Base-by-base conservation (phyloP, 2,797 vertebrate genomes). In the Takifugu ocellatus region DNA sequence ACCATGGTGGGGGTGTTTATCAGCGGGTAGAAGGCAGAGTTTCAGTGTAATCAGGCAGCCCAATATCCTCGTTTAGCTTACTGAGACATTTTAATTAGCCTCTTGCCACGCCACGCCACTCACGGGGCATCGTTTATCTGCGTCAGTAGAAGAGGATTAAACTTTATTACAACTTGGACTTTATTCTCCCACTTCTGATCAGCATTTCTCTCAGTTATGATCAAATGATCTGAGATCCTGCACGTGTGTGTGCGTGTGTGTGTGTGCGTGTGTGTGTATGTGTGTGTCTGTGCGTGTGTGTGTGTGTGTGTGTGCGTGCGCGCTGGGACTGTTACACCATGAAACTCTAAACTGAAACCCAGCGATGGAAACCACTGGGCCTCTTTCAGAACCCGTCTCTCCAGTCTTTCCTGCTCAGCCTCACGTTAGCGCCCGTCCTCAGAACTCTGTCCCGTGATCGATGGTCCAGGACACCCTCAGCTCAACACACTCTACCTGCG, bases 21-120 rank as follows among this genome's bases (percentile, higher is more conserved):
- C 10, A 51, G 39, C 49, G 6, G 11, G 26, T 48, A 9, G 49
- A 12, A 51, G 27, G 24, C 66, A 66, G 54, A 24, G 36, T 43
- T 47, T 17, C 51, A 61, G 25, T 5, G 49, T 68, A 52, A 50
- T 43, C 45, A 17, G 31, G 4, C 52, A 49, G 45, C 15, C 54
- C 36, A 74, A 74, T 51, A 52, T 55, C 46, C 43, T 49, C 50
- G 60, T 68, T 66, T 58, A 61, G 51, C 52, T 59, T 26, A 61
- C 29, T 55, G 49, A 74, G 64, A 63, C 3, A 5, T 68, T 70
- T 68, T 27, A 63, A 61, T 83, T 62, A 66, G 42, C 36, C 5
- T 8, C 39, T 58, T 15, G 42, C 27, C 21, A 1, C 51, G 27
- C 16, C 47, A 56, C 29, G 59, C 36, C 25, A 29, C 49, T 51